These are phyloP conservation scores for Drosophila picticornis DNA, from an alignment of 2,888 invertebrate species.

Conservation along the genomic window DNA sequence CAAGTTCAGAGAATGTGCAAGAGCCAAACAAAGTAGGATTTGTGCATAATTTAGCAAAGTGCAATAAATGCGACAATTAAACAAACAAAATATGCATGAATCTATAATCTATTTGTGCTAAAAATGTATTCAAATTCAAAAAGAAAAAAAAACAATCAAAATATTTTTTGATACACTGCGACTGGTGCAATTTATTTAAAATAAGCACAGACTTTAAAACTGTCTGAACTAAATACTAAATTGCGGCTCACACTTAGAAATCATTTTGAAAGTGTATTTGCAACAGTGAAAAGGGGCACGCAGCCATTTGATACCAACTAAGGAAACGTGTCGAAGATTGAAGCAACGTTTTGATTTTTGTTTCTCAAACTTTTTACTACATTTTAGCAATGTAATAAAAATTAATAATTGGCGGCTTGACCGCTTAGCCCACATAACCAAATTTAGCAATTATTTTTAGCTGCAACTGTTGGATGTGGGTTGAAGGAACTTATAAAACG, in stretches of 20 bases:
- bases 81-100: not conserved
- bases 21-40: constrained; percentile 5
- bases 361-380: not conserved
- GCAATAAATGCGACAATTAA: not conserved
- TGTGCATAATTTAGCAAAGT: constrained; percentile 14
- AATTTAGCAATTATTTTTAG: constrained; percentile 15
- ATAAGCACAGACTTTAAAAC: not conserved
- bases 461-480: constrained; percentile 7
- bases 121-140: not conserved
- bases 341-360: constrained; percentile 5
- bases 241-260: not conserved
- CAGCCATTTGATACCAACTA: not conserved
- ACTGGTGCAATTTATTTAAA: not conserved
- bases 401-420: constrained; percentile 1
- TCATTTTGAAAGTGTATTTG: not conserved
- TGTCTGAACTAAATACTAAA: not conserved
- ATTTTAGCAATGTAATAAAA: constrained; percentile 1
- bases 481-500: constrained; percentile 15
- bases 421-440: constrained; percentile 17
- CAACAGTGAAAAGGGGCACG: not conserved
- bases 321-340: not conserved
- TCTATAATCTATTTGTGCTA: not conserved
- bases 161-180: not conserved
- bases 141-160: not conserved
- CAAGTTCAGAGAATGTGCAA: constrained; percentile 19